Evolutionary conservation across 1,140 invertebrate genomes (phyloP).

Genomic region (Bombyx mori): DNA sequence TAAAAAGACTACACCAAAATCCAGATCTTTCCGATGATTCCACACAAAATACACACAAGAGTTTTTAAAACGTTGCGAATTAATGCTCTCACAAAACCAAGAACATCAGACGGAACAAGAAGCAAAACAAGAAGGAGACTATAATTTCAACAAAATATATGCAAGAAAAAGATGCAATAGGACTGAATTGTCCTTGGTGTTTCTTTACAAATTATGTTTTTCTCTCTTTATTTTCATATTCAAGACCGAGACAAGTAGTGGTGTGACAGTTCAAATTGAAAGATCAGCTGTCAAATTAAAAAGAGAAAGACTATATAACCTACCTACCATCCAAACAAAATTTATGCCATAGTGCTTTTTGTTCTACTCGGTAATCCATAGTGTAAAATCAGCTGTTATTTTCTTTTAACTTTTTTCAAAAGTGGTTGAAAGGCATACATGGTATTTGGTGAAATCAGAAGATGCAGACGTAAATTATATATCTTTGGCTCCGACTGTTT

Average conservation of each 20-base stretch:
- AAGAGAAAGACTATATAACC: conserved; percentile 5
- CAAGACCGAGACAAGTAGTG: conserved; percentile 9
- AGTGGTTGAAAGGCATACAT: too few species aligned
- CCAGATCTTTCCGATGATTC: conserved; percentile 16
- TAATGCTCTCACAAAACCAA: conserved; percentile 26
- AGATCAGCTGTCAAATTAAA: neutral
- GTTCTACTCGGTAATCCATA: conserved; percentile 4
- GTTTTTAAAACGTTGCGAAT: too few species aligned
- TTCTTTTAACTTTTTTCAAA: too few species aligned
- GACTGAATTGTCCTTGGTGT: too few species aligned
- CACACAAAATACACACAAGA: too few species aligned
- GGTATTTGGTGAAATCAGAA: too few species aligned
- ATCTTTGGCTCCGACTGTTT: too few species aligned
- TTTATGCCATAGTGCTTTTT: too few species aligned
- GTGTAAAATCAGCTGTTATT: conserved; percentile 23
- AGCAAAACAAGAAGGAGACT: conserved; percentile 42
- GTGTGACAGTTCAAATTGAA: neutral
- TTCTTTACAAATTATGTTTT: conserved; percentile 4
- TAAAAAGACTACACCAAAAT: conserved; percentile 25
- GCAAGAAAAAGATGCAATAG: too few species aligned
- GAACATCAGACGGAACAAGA: conserved; percentile 46
- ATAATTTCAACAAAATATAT: conserved; percentile 6
- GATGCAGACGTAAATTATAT: too few species aligned
- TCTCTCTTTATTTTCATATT: conserved; percentile 1
- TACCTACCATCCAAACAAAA: too few species aligned